Conservation (phyloP, 2,888 invertebrate genomes). For the Drosophila mimica region DNA sequence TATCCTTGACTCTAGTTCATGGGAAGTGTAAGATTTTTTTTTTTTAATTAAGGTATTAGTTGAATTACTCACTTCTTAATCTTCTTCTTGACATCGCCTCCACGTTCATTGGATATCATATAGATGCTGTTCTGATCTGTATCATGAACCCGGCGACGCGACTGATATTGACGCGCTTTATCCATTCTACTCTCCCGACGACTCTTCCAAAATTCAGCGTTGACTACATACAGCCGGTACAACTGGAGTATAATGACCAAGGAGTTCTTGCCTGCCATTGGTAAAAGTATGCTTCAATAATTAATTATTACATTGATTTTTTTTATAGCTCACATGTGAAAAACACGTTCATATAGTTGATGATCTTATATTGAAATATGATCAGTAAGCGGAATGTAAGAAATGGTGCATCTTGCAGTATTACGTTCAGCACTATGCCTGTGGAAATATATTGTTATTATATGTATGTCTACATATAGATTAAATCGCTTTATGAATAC, state of each 20-base stretch:
- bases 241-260: constrained; percentile 94
- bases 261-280: constrained; percentile 88
- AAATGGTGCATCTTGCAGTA: constrained; percentile 94
- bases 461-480: background rate
- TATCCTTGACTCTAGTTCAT: constrained; percentile 75
- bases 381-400: constrained; percentile 93
- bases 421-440: constrained; percentile 93
- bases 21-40: too few relatives aligned
- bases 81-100: constrained; percentile 80
- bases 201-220: constrained; percentile 88
- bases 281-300: background rate
- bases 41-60: background rate
- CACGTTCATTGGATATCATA: constrained; percentile 86
- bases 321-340: constrained; percentile 92
- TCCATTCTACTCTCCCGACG: constrained; percentile 82
- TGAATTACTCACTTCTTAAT: constrained; percentile 72
- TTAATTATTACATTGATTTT: background rate
- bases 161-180: constrained; percentile 75
- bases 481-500: background rate
- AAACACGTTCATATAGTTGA: constrained; percentile 98
- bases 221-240: constrained; percentile 93
- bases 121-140: constrained; percentile 86
- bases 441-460: background rate
- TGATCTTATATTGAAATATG: constrained; percentile 94
- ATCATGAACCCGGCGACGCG: constrained; percentile 79